Evolutionary conservation across 2,888 invertebrate genomes (phyloP), one percentile per base, ranked within the genome.

Genomic region (Acleris emargana): DNA sequence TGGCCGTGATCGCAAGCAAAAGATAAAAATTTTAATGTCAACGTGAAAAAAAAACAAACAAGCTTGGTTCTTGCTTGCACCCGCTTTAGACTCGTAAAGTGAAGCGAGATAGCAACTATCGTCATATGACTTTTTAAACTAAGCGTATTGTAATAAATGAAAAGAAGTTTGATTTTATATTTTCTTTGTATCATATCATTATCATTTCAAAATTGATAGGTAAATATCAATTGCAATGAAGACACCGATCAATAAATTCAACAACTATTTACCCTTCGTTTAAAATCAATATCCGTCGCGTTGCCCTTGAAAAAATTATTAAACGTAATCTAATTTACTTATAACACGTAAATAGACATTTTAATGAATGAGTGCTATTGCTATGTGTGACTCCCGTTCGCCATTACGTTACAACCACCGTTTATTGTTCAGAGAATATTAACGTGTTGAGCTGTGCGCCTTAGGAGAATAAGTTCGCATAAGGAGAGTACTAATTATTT

Each of bases 401-500:
- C 74, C 75, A 77, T 76, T 73, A 68, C 72, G 69, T 38, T 38
- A 38, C 38, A 70, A 9, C 60, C 66, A 64, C 54, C 72, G 72
- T 71, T 60, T 60, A 66, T 45, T 47, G 60, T 55, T 51, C 55
- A 42, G n/a, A 42, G 54, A 45, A 52, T 32, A 47, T 61, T 32
- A 38, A 13, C 38, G 13, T 38, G 13, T 60, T 55, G 32, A 55
- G 20, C 57, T 61, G 57, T 66, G 61, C 61, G 61, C 61, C 55
- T 32, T 61, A 28, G 55, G 66, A 32, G 28, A 47, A 57, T 51
- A 51, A 51, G n/a, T 52, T n/a, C 25, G 9, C 25, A 60, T 47
- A 51, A 43, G 73, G 75, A 76, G 79, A 78, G 77, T 54, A 62
- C 62, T 69, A 62, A 69, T 69, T 75, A 71, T 75, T 83, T 80